phyloP scores from a whole-genome alignment of 2,113 vertebrate genomes.

The Larimichthys crocea region DNA sequence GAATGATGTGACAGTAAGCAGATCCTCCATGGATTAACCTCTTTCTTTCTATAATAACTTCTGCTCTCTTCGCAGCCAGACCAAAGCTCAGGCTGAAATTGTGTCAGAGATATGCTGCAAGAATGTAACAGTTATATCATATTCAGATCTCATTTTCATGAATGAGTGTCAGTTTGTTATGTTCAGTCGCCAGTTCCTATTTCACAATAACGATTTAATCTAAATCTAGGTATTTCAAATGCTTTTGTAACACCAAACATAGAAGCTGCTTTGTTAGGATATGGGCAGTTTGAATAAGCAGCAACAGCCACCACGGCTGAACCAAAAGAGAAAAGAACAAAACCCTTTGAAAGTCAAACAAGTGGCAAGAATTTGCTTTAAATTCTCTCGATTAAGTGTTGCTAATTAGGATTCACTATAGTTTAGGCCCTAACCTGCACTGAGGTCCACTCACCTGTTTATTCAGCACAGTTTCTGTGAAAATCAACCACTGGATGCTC shows the following conservation, averaged over 20 bases:
- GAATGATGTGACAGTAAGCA: conserved; percentile 63
- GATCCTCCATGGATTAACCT: conserved; percentile 50
- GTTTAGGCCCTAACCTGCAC: neutral
- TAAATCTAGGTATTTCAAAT: neutral
- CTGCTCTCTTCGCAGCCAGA: conserved; percentile 25
- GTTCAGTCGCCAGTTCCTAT: neutral
- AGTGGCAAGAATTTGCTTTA: neutral
- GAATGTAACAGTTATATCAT: conserved; percentile 3
- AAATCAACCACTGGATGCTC: conserved; percentile 21
- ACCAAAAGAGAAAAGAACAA: neutral
- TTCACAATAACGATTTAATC: conserved; percentile 26
- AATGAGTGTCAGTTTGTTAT: neutral
- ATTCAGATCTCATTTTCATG: conserved; percentile 37
- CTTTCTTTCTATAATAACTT: conserved; percentile 45
- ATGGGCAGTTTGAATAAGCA: neutral
- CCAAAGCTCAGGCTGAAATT: conserved; percentile 18
- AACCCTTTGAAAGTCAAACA: neutral
- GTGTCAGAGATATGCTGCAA: conserved; percentile 7
- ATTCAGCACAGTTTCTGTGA: conserved; percentile 31
- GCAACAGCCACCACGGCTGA: neutral
- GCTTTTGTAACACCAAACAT: neutral
- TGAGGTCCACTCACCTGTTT: neutral
- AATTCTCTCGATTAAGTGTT: conserved; percentile 15
- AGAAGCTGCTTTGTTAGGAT: conserved; percentile 12
- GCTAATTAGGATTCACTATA: conserved; percentile 13